Conservation (phyloP, 2,888 invertebrate genomes). For the Hecatera dysodea region DNA sequence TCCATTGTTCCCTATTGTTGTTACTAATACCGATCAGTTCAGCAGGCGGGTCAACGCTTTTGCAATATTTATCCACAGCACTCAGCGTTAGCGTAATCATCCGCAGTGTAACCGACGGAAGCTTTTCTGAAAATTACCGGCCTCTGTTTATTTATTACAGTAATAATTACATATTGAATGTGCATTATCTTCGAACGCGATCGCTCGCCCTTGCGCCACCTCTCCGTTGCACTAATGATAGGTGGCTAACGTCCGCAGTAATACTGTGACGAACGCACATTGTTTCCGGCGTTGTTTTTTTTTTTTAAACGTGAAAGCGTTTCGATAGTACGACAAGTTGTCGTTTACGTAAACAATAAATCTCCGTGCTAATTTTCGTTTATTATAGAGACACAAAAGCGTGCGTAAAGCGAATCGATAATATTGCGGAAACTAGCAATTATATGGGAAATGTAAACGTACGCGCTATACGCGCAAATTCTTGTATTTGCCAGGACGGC, state of each 20-base stretch:
- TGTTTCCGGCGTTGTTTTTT: constrained; percentile 61
- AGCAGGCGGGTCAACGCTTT: constrained; percentile 70
- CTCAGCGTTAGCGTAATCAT: constrained; percentile 78
- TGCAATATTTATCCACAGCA: constrained; percentile 79
- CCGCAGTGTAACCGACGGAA: constrained; percentile 76
- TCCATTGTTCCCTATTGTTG: constrained; percentile 77
- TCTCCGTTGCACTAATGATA: constrained; percentile 64
- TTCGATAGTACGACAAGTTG: constrained; percentile 64
- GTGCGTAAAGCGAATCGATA: constrained; percentile 51
- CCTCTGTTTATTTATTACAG: constrained; percentile 66
- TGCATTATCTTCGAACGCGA: constrained; percentile 61
- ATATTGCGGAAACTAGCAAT: constrained; percentile 59
- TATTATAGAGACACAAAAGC: constrained; percentile 57
- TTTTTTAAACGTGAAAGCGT: constrained; percentile 66
- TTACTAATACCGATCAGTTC: constrained; percentile 71
- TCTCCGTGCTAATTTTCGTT: constrained; percentile 52
- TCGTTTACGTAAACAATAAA: constrained; percentile 62
- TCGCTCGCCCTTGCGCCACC: constrained; percentile 66
- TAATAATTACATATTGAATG: constrained; percentile 65
- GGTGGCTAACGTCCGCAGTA: constrained; percentile 49
- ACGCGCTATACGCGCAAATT: constrained; percentile 51
- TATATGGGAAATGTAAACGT: constrained; percentile 60
- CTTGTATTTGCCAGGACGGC: constrained; percentile 64
- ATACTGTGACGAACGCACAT: constrained; percentile 58
- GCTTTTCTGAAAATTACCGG: constrained; percentile 75